phyloP scores from a whole-genome alignment of 2,888 invertebrate species.

The Epicampocera succincta region DNA sequence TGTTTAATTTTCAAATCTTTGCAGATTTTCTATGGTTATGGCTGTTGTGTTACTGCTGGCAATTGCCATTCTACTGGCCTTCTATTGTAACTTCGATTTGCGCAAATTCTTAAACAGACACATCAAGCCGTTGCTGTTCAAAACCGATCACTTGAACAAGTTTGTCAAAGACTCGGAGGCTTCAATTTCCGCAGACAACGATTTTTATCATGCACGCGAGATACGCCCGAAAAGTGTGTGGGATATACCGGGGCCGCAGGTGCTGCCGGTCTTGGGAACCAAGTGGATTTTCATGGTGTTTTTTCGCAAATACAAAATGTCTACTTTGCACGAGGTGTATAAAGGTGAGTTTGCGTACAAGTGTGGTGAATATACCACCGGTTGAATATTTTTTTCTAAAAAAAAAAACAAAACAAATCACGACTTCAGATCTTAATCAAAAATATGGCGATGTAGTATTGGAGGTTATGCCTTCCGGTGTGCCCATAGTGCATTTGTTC shows the following conservation, averaged over 20 bases:
- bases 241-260: conserved; percentile 88
- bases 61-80: conserved; percentile 77
- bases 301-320: conserved; percentile 85
- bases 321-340: conserved; percentile 90
- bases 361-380: too few relatives aligned
- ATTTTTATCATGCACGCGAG: conserved; percentile 75
- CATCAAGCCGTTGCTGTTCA: conserved; percentile 74
- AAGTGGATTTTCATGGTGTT: conserved; percentile 88
- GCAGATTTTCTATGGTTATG: conserved; percentile 77
- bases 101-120: conserved; percentile 74
- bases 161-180: conserved; percentile 56
- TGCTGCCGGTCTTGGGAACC: conserved; percentile 89
- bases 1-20: conserved; percentile 1
- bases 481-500: conserved; percentile 88
- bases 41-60: conserved; percentile 79
- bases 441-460: conserved; percentile 89
- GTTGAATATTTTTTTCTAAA: too few relatives aligned
- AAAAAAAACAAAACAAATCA: too few relatives aligned
- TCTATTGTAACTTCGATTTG: conserved; percentile 78
- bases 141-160: conserved; percentile 52
- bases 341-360: conserved; percentile 83
- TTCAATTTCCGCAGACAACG: conserved; percentile 63
- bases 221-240: conserved; percentile 74
- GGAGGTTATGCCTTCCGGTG: conserved; percentile 89
- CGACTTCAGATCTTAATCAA: conserved; percentile 84